Percentiles rank a stretch among this genome's conserved stretches.
These are phyloP conservation scores for Borostomias antarcticus DNA, from an alignment of 2,797 vertebrate species.

Conservation along the genomic window DNA sequence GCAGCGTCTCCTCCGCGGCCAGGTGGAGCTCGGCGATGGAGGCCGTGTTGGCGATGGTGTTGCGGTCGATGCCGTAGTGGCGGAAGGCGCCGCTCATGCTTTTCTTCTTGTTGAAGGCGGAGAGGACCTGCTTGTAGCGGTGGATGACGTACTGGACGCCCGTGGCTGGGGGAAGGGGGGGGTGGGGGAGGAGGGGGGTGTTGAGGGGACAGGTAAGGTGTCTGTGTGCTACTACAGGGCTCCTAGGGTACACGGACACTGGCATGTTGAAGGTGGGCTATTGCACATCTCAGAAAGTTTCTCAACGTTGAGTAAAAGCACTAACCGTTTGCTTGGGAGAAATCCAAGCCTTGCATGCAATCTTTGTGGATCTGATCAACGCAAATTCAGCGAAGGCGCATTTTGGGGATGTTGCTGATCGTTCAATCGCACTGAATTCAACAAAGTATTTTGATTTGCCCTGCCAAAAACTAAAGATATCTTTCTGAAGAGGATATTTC, in stretches of 20 bases:
- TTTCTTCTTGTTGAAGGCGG: conserved; percentile 74
- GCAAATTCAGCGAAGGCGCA: neutral
- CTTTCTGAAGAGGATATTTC: too few species aligned
- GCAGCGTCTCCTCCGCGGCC: conserved; percentile 66
- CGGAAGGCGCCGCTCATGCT: conserved; percentile 78
- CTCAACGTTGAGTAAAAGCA: neutral
- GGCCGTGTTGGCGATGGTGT: conserved; percentile 76
- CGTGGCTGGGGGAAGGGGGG: conserved; percentile 62
- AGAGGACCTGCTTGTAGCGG: conserved; percentile 76
- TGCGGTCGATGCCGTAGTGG: conserved; percentile 72
- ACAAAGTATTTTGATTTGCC: too few species aligned
- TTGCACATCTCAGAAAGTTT: neutral
- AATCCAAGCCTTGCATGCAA: neutral
- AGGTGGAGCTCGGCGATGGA: conserved; percentile 74
- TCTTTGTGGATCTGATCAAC: neutral
- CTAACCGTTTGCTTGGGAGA: neutral
- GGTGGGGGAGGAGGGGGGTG: too few species aligned
- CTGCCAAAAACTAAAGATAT: too few species aligned
- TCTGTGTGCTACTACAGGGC: neutral
- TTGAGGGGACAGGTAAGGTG: neutral
- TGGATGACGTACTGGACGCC: conserved; percentile 77
- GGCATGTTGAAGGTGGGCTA: neutral
- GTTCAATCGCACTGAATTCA: neutral
- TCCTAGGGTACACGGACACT: neutral
- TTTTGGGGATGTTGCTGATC: neutral